Evolutionary conservation across 2,888 invertebrate genomes (phyloP).

Genomic region (Himalopsyche anomala): DNA sequence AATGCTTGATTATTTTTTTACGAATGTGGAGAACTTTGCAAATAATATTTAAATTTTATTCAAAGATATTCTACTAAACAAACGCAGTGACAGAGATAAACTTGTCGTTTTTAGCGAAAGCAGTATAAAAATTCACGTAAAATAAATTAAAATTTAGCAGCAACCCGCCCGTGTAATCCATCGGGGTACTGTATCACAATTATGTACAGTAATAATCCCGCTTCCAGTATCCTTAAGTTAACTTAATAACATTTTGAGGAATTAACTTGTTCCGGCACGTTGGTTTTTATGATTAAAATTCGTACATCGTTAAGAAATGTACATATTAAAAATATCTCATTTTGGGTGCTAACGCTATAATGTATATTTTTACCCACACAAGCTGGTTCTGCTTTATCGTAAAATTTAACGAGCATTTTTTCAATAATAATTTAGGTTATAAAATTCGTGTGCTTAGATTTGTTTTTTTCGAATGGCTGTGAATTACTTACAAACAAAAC

Average conservation of each 20-base stretch:
- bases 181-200: slow-evolving; percentile 19
- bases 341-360: background rate
- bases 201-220: slow-evolving; percentile 25
- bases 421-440: no score
- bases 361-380: background rate
- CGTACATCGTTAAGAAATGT: slow-evolving; percentile 21
- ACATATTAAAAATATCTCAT: slow-evolving; percentile 23
- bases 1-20: no score
- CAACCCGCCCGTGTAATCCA: slow-evolving; percentile 26
- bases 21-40: no score
- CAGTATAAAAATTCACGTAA: slow-evolving; percentile 19
- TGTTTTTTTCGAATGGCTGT: no score
- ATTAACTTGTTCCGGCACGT: slow-evolving; percentile 26
- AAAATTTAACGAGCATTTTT: no score
- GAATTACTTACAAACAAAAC: no score
- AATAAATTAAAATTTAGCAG: slow-evolving; percentile 8
- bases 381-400: no score
- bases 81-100: slow-evolving; percentile 1
- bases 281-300: slow-evolving; percentile 30
- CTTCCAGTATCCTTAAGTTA: slow-evolving; percentile 4
- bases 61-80: no score
- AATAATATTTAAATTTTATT: no score
- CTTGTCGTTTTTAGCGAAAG: background rate
- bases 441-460: no score
- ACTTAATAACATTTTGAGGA: slow-evolving; percentile 27